Evolutionary conservation across 2,113 vertebrate species (phyloP).

Genomic region (Pithys albifrons): DNA sequence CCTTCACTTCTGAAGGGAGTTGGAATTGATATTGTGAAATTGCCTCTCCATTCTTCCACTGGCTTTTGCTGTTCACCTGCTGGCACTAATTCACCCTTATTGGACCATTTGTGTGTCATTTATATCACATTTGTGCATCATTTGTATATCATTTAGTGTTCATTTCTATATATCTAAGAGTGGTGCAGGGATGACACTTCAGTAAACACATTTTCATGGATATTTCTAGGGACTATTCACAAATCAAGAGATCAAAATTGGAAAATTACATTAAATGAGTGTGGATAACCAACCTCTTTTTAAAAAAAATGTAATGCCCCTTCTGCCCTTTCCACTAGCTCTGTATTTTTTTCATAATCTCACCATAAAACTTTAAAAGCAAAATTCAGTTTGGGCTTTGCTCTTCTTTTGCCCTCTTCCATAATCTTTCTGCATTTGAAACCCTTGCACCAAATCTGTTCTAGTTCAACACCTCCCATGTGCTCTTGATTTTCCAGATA

Average conservation of each 20-base stretch:
- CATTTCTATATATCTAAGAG: background rate
- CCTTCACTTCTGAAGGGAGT: background rate
- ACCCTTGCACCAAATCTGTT: background rate
- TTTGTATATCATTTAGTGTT: background rate
- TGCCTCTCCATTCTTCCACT: background rate
- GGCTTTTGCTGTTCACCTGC: background rate
- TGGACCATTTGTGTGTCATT: background rate
- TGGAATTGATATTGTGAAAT: background rate
- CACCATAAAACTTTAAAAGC: background rate
- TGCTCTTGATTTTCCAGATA: background rate
- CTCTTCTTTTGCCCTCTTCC: background rate
- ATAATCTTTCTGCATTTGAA: background rate
- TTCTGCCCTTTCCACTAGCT: background rate
- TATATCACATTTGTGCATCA: background rate
- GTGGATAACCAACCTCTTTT: background rate
- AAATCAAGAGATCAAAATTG: background rate
- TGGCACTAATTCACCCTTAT: background rate
- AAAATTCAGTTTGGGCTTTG: background rate
- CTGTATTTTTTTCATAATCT: background rate
- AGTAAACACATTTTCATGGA: background rate
- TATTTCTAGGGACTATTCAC: background rate
- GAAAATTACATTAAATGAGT: background rate
- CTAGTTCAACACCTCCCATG: background rate
- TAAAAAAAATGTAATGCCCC: background rate
- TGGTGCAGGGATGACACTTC: background rate